These are phyloP conservation scores for Leptocoma aspasia DNA, from an alignment of 2,113 vertebrate species.

Conservation along the genomic window DNA sequence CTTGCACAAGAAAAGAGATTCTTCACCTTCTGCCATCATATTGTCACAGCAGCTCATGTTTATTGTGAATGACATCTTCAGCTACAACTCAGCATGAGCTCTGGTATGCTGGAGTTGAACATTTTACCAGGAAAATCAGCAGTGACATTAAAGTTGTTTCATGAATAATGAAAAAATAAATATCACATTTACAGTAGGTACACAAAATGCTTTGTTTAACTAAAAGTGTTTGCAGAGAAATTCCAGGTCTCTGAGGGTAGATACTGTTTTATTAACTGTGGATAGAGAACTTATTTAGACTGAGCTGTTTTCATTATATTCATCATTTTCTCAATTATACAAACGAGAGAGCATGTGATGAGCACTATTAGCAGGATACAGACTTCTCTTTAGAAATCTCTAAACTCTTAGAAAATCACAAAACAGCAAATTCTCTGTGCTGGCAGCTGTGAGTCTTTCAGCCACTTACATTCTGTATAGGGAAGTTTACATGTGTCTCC, in stretches of 20 bases:
- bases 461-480: background rate
- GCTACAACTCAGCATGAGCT: slow-evolving; percentile 42
- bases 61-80: slow-evolving; percentile 70
- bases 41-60: slow-evolving; percentile 68
- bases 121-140: slow-evolving; percentile 32
- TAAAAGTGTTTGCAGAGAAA: slow-evolving; percentile 28
- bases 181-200: slow-evolving; percentile 16
- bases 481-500: background rate
- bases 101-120: slow-evolving; percentile 32
- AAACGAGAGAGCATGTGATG: background rate
- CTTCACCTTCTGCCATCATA: slow-evolving; percentile 61
- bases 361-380: background rate
- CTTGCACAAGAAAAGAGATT: slow-evolving; percentile 52
- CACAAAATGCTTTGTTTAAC: slow-evolving; percentile 61
- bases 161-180: slow-evolving; percentile 68
- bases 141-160: slow-evolving; percentile 42
- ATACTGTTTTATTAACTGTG: slow-evolving; percentile 10
- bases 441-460: background rate
- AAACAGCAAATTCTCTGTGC: background rate
- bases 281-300: background rate
- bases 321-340: slow-evolving; percentile 25
- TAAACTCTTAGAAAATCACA: background rate
- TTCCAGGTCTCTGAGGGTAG: slow-evolving; percentile 3
- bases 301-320: slow-evolving; percentile 10
- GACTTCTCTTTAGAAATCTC: background rate